Evolutionary conservation across 2,797 vertebrate genomes (phyloP), one percentile per base, ranked within the genome.

Genomic region (Caiman crocodilus): DNA sequence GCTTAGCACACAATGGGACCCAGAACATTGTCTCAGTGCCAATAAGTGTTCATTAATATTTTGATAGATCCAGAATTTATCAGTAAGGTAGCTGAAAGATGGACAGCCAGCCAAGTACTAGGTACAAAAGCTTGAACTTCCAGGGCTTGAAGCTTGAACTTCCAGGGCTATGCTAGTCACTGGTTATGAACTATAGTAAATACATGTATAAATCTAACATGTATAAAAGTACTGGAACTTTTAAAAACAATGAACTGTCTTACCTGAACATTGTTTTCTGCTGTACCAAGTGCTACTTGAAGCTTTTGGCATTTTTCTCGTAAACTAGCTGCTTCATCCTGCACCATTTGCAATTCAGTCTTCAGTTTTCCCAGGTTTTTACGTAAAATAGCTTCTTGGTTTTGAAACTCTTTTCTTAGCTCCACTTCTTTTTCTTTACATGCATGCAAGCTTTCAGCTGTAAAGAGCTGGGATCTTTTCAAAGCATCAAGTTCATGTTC

Each of bases 401-500:
- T 98, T 97, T 99, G 99, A 88, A 99, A 99, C 95, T 99, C 99
- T 92, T 98, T 98, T 92, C 99, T 98, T 93, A 99, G 98, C 84
- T 99, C 99, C 1, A 98, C 97, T 97, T 99, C 99, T 7, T 99
- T 99, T 96, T 99, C 99, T 97, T 99, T 99, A 98, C 99, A 99
- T 16, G 98, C 98, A 97, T 99, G 97, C 64, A 99, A 97, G 96
- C 99, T 99, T 96, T 99, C 99, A 2, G 99, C 98, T 7, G 99
- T 99, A 95, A 99, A 99, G 96, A 99, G 98, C 96, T 99, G 99
- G 12, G 99, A 99, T 76, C 99, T 98, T 98, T 99, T 99, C 98
- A 99, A 98, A 95, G 98, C 99, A 94, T 99, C 99, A 88, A 99
- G 98, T 96, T 99, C 99, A 1, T 98, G 99, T 77, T 99, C 99